A percentile compares a stretch with the other conserved stretches of the same genome.
Conservation (phyloP, 2,888 invertebrate genomes). For the Athetis lepigone region DNA sequence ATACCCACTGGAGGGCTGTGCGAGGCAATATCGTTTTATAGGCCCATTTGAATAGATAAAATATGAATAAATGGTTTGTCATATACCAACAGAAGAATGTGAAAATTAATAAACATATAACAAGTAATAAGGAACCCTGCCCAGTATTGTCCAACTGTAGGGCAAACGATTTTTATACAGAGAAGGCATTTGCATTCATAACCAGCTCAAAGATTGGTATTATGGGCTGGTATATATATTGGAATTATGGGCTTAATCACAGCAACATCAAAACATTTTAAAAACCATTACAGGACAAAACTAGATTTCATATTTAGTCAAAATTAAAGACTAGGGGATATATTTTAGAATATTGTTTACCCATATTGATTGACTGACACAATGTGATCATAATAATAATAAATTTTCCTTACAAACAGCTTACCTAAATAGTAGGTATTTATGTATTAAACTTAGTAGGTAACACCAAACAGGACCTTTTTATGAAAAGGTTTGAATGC, state of each 20-base stretch:
- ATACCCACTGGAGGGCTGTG: neutral
- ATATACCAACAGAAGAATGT: neutral
- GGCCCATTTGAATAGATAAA: constrained; percentile 20
- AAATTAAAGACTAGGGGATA: constrained; percentile 4
- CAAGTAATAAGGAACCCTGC: neutral
- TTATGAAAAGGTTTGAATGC: no score
- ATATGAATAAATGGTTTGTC: neutral
- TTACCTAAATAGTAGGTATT: neutral
- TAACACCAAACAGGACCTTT: no score
- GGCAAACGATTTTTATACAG: neutral
- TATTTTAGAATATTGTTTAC: neutral
- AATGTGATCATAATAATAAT: neutral
- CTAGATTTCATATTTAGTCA: neutral
- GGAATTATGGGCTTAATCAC: neutral
- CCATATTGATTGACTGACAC: no score
- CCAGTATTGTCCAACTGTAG: neutral
- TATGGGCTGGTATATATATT: no score
- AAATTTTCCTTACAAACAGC: constrained; percentile 6
- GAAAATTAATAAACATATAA: neutral
- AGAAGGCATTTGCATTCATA: neutral
- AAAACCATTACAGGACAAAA: neutral
- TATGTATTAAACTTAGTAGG: no score
- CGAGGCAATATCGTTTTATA: constrained; percentile 17
- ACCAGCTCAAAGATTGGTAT: neutral
- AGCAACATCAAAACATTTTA: neutral